phyloP scores from a whole-genome alignment of 2,888 invertebrate species.

The Steinernema hermaphroditum region DNA sequence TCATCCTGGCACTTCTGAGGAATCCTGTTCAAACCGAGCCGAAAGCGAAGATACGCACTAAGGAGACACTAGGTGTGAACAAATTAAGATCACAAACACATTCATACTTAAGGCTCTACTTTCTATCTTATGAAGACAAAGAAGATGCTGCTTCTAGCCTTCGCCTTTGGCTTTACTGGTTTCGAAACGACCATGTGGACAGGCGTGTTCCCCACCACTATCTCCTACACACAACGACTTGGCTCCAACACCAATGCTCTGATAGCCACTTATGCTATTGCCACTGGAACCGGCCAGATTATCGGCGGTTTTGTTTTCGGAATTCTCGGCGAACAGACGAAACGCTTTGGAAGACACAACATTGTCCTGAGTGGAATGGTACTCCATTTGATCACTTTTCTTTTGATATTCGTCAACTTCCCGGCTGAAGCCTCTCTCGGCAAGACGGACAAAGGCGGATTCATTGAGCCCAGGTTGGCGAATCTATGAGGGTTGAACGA shows the following conservation, averaged over 20 bases:
- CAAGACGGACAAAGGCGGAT: slow-evolving; percentile 36
- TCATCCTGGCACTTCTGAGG: slow-evolving; percentile 68
- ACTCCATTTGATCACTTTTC: slow-evolving; percentile 40
- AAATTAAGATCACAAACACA: no score
- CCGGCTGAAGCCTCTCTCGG: slow-evolving; percentile 42
- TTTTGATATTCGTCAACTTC: slow-evolving; percentile 41
- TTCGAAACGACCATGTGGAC: slow-evolving; percentile 41
- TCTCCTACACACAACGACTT: slow-evolving; percentile 82
- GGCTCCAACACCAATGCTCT: slow-evolving; percentile 67
- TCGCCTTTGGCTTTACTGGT: slow-evolving; percentile 47
- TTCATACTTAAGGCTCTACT: slow-evolving; percentile 74
- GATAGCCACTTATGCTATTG: slow-evolving; percentile 89
- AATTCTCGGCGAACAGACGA: slow-evolving; percentile 34
- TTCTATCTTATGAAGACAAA: slow-evolving; percentile 77
- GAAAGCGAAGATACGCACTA: neutral
- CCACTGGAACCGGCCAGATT: slow-evolving; percentile 91
- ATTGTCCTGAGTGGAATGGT: slow-evolving; percentile 44
- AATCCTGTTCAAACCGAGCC: neutral
- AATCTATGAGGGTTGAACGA: no score
- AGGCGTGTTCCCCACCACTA: slow-evolving; percentile 88
- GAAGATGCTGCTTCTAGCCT: slow-evolving; percentile 37
- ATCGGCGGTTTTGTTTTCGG: slow-evolving; percentile 66
- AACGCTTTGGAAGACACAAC: slow-evolving; percentile 35
- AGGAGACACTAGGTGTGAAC: neutral
- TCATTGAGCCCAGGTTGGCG: slow-evolving; percentile 66